Base-by-base conservation (phyloP, 2,797 vertebrate genomes). In the Emydoidea blandingii region DNA sequence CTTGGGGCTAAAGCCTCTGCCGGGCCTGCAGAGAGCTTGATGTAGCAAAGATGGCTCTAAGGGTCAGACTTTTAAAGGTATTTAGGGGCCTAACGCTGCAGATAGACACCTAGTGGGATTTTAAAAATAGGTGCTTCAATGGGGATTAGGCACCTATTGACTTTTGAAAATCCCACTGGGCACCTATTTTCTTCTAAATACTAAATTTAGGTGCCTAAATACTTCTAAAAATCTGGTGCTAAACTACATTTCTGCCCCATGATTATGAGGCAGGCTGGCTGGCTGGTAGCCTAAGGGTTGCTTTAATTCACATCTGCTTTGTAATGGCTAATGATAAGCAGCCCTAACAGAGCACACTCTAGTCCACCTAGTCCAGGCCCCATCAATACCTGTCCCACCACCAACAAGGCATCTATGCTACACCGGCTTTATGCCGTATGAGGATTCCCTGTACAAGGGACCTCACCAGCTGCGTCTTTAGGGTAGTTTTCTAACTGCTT, bases 1-100 rank as follows among this genome's bases (percentile, higher is more conserved):
- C 41, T 44, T 82, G 78, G 72, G 41, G 79, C 79, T 89, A 21
- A 83, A n/a, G 87, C 19, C 53, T 85, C n/a, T 27, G 85, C 88
- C 56, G 8, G 88, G 49, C n/a, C 68, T 92, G 41, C 34, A 2
- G 25, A 72, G 4, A 19, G 15, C 27, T 80, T 85, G 57, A 91
- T 54, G 65, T 91, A 72, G 37, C 74, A 86, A 72, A 85, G 49
- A 74, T 37, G 7, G 44, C 85, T n/a, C 1, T 6, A 85, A 83
- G 19, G 88, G 65, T 0, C 37, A 72, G 37, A 72, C 21, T 41
- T 65, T 34, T 65, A 65, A 34, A 65, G 59, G 59, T 31, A 65
- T 34, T 65, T 65, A 65, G 59, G 8, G 4, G 8, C 74, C 6
- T 29, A 79, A 52, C 5, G 12, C 74, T 2, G n/a, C 12, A 12